phyloP scores from a whole-genome alignment of 2,888 invertebrate genomes.

The Pollenia angustigena region DNA sequence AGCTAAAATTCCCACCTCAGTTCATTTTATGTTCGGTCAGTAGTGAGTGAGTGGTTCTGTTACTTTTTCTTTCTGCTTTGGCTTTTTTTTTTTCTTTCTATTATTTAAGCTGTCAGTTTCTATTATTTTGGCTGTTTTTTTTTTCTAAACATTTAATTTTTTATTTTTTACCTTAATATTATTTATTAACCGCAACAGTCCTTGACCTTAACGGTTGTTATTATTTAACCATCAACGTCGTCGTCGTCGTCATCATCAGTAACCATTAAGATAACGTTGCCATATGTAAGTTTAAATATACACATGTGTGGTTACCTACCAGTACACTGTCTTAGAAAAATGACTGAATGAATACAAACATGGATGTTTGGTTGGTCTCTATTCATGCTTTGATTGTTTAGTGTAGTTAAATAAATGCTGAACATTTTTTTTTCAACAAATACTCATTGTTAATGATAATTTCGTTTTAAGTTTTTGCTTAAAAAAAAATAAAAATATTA shows the following conservation, averaged over 20 bases:
- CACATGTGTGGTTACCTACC: too few relatives aligned
- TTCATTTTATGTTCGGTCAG: conserved; percentile 23
- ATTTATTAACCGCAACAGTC: conserved; percentile 74
- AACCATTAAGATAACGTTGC: conserved; percentile 37
- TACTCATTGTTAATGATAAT: conserved; percentile 48
- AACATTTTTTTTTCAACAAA: conserved; percentile 1
- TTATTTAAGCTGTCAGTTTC: conserved; percentile 37
- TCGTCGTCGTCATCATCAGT: conserved; percentile 20
- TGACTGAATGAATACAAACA: background rate
- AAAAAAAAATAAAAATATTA: conserved; percentile 35
- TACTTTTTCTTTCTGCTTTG: conserved; percentile 41
- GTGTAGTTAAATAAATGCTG: conserved; percentile 16
- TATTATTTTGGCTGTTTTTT: background rate
- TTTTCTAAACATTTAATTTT: conserved; percentile 14
- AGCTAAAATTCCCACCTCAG: background rate
- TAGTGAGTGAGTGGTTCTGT: conserved; percentile 31
- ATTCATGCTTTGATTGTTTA: background rate
- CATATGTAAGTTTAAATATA: background rate
- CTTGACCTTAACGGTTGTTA: conserved; percentile 76
- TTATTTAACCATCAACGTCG: conserved; percentile 66
- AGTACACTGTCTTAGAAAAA: too few relatives aligned
- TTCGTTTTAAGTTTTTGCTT: conserved; percentile 51
- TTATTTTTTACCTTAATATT: conserved; percentile 62
- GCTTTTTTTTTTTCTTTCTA: conserved; percentile 8
- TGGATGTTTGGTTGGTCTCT: background rate